Percentiles rank a stretch among this genome's conserved stretches.
These are phyloP conservation scores for Pristionchus mayeri DNA, from an alignment of 2,888 invertebrate species.

Conservation along the genomic window DNA sequence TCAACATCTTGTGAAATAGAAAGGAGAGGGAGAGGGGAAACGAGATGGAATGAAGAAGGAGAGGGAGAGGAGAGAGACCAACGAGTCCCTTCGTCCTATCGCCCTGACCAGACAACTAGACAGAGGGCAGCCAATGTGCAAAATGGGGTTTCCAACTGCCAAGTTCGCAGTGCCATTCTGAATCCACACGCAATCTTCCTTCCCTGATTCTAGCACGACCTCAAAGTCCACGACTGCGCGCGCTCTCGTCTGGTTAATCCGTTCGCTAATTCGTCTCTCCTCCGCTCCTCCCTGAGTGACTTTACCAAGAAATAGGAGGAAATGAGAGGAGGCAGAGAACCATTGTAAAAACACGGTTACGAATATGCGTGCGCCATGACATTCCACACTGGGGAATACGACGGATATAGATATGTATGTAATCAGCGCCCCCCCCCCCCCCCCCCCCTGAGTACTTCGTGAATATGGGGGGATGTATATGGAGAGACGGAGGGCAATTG, in stretches of 20 bases:
- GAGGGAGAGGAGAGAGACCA: slow-evolving; percentile 21
- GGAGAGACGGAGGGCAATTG: not conserved
- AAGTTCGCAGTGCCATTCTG: not conserved
- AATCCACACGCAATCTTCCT: not conserved
- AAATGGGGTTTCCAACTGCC: not conserved
- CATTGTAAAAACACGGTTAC: slow-evolving; percentile 22
- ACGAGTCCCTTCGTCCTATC: slow-evolving; percentile 25
- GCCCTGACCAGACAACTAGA: slow-evolving; percentile 28
- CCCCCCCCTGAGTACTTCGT: no score
- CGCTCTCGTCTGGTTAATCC: not conserved
- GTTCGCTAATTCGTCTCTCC: slow-evolving; percentile 13
- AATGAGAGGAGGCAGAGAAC: not conserved
- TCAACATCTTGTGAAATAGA: slow-evolving; percentile 48
- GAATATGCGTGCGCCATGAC: not conserved
- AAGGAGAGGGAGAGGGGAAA: slow-evolving; percentile 3
- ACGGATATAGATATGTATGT: not conserved
- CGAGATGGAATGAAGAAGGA: not conserved
- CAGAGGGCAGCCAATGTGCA: not conserved
- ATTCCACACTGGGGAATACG: no score
- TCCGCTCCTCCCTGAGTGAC: not conserved
- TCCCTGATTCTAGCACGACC: no score
- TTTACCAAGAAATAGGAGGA: slow-evolving; percentile 8
- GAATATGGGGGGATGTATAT: not conserved
- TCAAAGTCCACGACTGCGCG: not conserved
- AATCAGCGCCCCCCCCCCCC: not conserved